Base-by-base conservation (phyloP, 2,888 invertebrate species). In the Nomada goodeniana region DNA sequence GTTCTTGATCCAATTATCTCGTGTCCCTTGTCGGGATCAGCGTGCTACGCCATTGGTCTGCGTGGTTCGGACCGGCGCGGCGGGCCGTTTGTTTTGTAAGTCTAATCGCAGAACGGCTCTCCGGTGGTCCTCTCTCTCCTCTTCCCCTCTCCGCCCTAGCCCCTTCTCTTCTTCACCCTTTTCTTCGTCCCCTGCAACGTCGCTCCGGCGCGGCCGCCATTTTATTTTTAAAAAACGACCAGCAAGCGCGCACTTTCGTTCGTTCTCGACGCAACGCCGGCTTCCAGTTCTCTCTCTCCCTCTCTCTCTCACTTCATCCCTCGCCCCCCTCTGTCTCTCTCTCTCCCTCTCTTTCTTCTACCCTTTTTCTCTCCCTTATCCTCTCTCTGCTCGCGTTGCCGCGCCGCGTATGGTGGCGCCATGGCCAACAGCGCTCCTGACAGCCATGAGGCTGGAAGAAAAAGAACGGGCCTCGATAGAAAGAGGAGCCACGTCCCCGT, bases 41-140 rank as follows among this genome's bases (percentile, higher is more conserved):
- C 85, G 90, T 90, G 91, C 91, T 91, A 91, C 91, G 92, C 93
- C 92, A 93, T 93, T 93, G 93, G 92, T 91, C 91, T 89, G 90
- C 89, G 80, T 83, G 88, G 88, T 85, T 85, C 81, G 86, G 88
- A 90, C 90, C 90, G 15, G 47, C 47, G 47, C 70, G 91, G 90
- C 92, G 91, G 92, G 91, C 93, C 93, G 93, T 93, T 93, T 92
- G 93, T 93, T 93, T 93, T 93, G 93, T 93, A 91, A 93, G 93
- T 93, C 93, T 93, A 93, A 93, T 93, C 93, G 93, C 92, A 91
- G 91, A 92, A 91, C 91, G 90, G 91, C 92, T 92, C 93, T 91
- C 91, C 91, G 93, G 93, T 93, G 93, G 93, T 93, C 93, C 92
- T 92, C 92, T 89, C 78, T 83, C 83, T 78, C 75, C 82, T 77